These are phyloP conservation scores for Eupithecia abbreviata DNA, from an alignment of 2,888 invertebrate species.

Conservation along the genomic window DNA sequence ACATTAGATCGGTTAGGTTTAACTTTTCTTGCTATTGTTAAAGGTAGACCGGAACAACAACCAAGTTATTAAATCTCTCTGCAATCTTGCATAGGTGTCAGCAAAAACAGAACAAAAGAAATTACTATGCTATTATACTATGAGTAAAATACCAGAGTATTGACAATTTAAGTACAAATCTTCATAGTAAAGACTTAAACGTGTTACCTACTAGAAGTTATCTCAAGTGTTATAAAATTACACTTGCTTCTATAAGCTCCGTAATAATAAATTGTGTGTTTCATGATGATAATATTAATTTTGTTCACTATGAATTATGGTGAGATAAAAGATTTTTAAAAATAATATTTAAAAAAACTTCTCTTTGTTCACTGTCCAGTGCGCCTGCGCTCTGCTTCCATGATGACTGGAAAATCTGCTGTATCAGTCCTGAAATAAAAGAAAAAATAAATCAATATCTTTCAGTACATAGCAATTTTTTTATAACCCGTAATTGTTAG, in stretches of 20 bases:
- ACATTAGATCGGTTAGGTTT: no score
- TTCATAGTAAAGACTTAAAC: not conserved
- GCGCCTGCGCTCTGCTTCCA: not conserved
- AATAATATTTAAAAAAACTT: conserved; percentile 3
- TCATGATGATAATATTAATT: not conserved
- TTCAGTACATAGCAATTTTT: no score
- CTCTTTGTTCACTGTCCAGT: conserved; percentile 2
- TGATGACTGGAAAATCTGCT: not conserved
- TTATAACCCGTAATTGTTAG: not conserved
- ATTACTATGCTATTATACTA: not conserved
- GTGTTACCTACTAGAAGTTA: not conserved
- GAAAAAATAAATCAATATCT: conserved; percentile 14
- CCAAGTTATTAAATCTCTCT: not conserved
- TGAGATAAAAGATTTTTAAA: not conserved
- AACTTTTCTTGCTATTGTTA: not conserved
- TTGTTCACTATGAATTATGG: not conserved
- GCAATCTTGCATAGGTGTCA: not conserved
- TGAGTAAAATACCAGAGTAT: not conserved
- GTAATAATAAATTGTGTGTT: not conserved
- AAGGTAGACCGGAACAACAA: not conserved
- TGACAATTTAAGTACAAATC: not conserved
- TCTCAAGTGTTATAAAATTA: not conserved
- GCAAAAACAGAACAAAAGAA: not conserved
- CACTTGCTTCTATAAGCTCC: not conserved
- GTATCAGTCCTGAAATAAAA: conserved; percentile 47